Evolutionary conservation across 2,113 vertebrate species (phyloP), one percentile per base, ranked within the genome.

Genomic region (Podarcis muralis): DNA sequence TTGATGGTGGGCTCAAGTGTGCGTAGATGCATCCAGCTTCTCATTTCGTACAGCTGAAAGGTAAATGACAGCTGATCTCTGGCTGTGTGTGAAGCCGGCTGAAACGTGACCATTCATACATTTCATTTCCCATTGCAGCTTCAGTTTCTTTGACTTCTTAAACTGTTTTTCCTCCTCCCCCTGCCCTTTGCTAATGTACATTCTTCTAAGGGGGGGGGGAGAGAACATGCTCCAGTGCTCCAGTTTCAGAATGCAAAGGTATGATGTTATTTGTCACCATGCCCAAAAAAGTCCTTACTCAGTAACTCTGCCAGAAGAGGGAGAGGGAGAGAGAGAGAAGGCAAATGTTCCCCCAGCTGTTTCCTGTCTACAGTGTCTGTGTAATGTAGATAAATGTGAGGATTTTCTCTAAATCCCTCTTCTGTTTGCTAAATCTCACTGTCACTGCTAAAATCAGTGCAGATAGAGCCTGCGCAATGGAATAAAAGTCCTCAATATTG

Each of bases 361-460:
- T 99, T 99, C 98, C 98, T 99, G 98, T 99, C 98, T 98, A 98
- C 98, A 98, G 98, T 98, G 98, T 98, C 98, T 98, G 98, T 98
- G 98, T 99, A 98, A 98, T 99, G 98, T 98, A 99, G 99, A 99
- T 99, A 99, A 99, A 99, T 99, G 99, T 99, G 98, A 99, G 98
- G 98, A 99, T 99, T 99, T 99, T 99, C 98, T 98, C 98, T 99
- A 98, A 99, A 99, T 99, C 99, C 98, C 98, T 98, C 98, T 99
- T 98, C 98, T 98, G 98, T 98, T 98, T 98, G 98, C 98, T 98
- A 98, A 99, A 98, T 98, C 98, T 98, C 98, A 98, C 98, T 98
- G 97, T 98, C 98, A 97, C 97, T 97, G 97, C 98, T 98, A 98
- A 98, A 98, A 98, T 97, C 97, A 97, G 97, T 97, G 96, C 97